Conservation (phyloP, 1,140 invertebrate genomes). For the Andrena cerasifolii region DNA sequence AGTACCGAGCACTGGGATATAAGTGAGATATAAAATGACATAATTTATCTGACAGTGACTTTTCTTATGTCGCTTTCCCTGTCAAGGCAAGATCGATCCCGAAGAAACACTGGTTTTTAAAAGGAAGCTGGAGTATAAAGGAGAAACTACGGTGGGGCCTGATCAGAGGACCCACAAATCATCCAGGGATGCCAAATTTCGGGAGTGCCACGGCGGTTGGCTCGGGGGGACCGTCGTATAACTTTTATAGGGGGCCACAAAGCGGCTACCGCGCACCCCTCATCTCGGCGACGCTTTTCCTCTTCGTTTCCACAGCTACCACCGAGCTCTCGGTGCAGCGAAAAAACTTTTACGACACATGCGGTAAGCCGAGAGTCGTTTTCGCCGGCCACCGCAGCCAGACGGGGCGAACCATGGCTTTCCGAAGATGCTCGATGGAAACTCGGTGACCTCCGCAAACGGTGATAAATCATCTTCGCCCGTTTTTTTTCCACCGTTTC, state of each 20-base stretch:
- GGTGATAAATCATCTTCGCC: constrained; percentile 31
- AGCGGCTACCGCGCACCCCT: constrained; percentile 35
- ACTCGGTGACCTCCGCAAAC: not conserved
- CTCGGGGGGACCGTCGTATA: constrained; percentile 28
- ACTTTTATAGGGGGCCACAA: constrained; percentile 57
- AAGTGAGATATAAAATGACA: no score
- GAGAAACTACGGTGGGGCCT: not conserved
- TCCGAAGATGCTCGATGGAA: not conserved
- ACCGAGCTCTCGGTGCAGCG: constrained; percentile 3
- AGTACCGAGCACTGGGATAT: no score
- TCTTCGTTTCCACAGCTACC: not conserved
- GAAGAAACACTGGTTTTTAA: accelerated
- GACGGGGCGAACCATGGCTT: not conserved
- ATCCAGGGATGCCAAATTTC: constrained; percentile 9
- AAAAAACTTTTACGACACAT: constrained; percentile 46
- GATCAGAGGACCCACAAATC: constrained; percentile 33
- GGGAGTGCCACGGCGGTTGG: not conserved
- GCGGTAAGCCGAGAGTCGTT: constrained; percentile 52
- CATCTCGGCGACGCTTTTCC: not conserved
- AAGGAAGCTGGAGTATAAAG: not conserved
- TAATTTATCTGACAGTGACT: no score
- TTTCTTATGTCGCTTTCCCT: no score
- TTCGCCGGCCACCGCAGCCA: constrained; percentile 31
- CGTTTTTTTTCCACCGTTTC: not conserved
- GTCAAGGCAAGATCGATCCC: no score